Conservation (phyloP, 2,797 vertebrate genomes). For the Sparus aurata region DNA sequence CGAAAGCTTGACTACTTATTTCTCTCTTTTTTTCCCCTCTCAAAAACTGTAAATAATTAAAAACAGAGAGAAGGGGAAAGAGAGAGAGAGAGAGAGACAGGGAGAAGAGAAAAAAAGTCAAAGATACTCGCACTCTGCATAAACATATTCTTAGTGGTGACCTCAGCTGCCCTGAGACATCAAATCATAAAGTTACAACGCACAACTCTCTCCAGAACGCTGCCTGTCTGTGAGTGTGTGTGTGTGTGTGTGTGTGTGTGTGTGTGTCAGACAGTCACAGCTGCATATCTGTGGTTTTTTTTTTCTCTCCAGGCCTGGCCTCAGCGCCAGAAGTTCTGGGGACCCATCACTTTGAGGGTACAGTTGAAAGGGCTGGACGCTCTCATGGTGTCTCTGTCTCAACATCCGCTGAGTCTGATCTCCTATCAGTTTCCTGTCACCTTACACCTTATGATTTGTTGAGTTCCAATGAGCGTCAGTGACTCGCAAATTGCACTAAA, state of each 20-base stretch:
- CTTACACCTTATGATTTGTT: neutral
- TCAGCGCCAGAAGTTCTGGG: conserved; percentile 43
- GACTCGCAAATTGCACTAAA: neutral
- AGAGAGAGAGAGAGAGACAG: conserved; percentile 20
- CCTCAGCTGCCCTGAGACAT: conserved; percentile 74
- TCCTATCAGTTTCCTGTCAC: conserved; percentile 3
- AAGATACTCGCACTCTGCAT: conserved; percentile 76
- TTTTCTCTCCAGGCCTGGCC: conserved; percentile 24
- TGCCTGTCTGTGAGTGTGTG: conserved; percentile 12
- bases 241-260: conserved; percentile 4
- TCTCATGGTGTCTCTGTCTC: conserved; percentile 26
- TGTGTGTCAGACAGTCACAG: conserved; percentile 13
- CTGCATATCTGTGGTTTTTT: conserved; percentile 24
- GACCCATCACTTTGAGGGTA: conserved; percentile 29
- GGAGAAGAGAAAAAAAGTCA: conserved; percentile 60
- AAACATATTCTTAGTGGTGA: conserved; percentile 83
- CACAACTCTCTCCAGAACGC: conserved; percentile 36
- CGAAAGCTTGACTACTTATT: conserved; percentile 86
- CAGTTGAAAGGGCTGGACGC: conserved; percentile 37
- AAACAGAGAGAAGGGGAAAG: conserved; percentile 57
- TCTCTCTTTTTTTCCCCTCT: conserved; percentile 60
- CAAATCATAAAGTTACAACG: conserved; percentile 63
- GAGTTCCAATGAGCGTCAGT: neutral
- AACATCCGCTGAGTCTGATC: conserved; percentile 24
- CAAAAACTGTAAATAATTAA: conserved; percentile 86